Evolutionary conservation across 2,888 invertebrate genomes (phyloP), one percentile per base, ranked within the genome.

Genomic region (Drosophila putrida): DNA sequence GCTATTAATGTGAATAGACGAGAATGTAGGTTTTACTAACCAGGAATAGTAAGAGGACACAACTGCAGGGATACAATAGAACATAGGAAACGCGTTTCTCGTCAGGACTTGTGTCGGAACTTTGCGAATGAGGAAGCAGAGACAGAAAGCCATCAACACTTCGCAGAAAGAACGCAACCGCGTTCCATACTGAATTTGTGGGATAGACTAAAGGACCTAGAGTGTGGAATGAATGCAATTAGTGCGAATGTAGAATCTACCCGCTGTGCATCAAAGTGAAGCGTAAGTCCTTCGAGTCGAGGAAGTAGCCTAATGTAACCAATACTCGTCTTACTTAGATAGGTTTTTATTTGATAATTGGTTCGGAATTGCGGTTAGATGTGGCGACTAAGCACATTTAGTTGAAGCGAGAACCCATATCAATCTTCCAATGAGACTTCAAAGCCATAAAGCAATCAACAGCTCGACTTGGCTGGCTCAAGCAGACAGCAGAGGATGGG

Each of bases 401-500:
- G 35, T 9, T 36, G 33, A 20, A 39, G 13, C 49, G 27, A 63
- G 35, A 25, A 39, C 47, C 51, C 51, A 41, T 51, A 75, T 72
- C 67, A 75, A 77, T 71, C 77, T 71, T 59, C 46, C 53, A 63
- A 51, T 63, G 62, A 61, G 62, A 62, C 72, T 66, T 77, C 75
- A 75, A 71, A 63, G 77, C 55, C 66, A 66, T 51, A 55, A 62
- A 66, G 50, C 59, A 65, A 71, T 72, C 73, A 67, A 50, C 36
- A 50, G 55, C 66, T 71, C 36, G 6, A 44, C 41, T 43, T 25
- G 44, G n/a, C 47, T 43, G 60, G 59, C 58, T 47, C 46, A 43
- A 50, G 38, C 39, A 13, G 35, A 33, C 28, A 10, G 25, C 38
- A 1, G 13, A 10, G 4, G 5, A 10, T 6, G 36, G 47, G 10